Percentiles rank a stretch among this genome's conserved stretches.
These are phyloP conservation scores for Heterotis niloticus DNA, from an alignment of 2,113 vertebrate species.

Conservation along the genomic window DNA sequence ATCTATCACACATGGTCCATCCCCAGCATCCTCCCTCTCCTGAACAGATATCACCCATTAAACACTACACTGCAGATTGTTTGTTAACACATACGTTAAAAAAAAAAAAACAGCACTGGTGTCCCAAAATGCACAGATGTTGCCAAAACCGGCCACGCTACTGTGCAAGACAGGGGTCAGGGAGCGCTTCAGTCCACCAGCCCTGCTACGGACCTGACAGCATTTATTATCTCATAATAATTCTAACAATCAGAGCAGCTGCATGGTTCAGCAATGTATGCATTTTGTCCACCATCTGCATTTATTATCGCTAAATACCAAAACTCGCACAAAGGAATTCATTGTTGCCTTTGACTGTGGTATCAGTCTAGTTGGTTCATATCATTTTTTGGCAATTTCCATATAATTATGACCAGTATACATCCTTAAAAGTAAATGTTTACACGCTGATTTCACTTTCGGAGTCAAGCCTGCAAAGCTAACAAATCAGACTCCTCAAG, in stretches of 20 bases:
- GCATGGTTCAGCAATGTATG: neutral
- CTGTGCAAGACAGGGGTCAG: neutral
- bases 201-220: neutral
- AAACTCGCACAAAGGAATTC: too few relatives aligned
- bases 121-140: constrained; percentile 30
- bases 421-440: too few relatives aligned
- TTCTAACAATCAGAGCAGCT: neutral
- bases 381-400: too few relatives aligned
- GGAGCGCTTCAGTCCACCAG: neutral
- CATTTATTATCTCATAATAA: neutral
- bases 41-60: constrained; percentile 12
- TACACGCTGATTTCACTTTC: too few relatives aligned
- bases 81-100: neutral
- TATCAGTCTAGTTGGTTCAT: too few relatives aligned
- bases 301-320: neutral
- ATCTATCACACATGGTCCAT: neutral
- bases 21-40: neutral
- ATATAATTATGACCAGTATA: too few relatives aligned
- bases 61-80: neutral
- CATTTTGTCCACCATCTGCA: neutral
- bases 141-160: constrained; percentile 25
- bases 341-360: too few relatives aligned
- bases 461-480: too few relatives aligned
- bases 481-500: too few relatives aligned
- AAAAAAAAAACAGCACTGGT: constrained; percentile 24